Evolutionary conservation across 2,888 invertebrate species (phyloP).

Genomic region (Hirtodrosophila cameraria): DNA sequence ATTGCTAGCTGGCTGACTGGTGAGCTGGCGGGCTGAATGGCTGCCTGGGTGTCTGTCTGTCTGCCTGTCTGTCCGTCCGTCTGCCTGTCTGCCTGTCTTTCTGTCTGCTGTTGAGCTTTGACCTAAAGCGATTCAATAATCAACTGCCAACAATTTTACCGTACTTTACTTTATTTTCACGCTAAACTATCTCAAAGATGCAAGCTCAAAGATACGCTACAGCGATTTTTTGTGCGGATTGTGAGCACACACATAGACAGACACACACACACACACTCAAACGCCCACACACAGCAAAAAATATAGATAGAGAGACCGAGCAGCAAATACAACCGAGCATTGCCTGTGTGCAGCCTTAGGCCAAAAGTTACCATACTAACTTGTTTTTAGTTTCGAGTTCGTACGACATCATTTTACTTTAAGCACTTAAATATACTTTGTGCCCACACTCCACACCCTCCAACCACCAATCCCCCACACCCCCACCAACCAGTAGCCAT

Average conservation of each 20-base stretch:
- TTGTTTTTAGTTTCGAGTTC: constrained; percentile 81
- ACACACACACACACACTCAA: constrained; percentile 22
- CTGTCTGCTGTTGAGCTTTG: constrained; percentile 76
- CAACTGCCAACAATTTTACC: constrained; percentile 80
- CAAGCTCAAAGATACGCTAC: constrained; percentile 78
- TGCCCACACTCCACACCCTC: constrained; percentile 59
- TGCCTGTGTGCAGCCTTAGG: constrained; percentile 62
- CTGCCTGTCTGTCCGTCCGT: constrained; percentile 6
- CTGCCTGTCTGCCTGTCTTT: no score
- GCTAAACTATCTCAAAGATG: constrained; percentile 80
- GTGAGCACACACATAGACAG: constrained; percentile 46
- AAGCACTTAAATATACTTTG: constrained; percentile 82
- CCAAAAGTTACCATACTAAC: constrained; percentile 80
- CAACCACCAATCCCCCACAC: no score
- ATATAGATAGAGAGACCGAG: constrained; percentile 1
- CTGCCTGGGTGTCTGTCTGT: constrained; percentile 27
- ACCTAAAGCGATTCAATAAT: constrained; percentile 80
- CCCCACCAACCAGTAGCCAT: constrained; percentile 3
- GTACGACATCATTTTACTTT: constrained; percentile 83
- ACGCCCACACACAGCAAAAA: constrained; percentile 4
- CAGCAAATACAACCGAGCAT: neutral
- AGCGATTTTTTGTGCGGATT: constrained; percentile 79
- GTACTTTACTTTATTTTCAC: constrained; percentile 80
- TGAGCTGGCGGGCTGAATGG: constrained; percentile 14
- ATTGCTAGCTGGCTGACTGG: constrained; percentile 31